Percentiles rank a stretch among this genome's conserved stretches.
phyloP scores from a whole-genome alignment of 2,888 invertebrate species.

The Prostheceraeus crozeri region DNA sequence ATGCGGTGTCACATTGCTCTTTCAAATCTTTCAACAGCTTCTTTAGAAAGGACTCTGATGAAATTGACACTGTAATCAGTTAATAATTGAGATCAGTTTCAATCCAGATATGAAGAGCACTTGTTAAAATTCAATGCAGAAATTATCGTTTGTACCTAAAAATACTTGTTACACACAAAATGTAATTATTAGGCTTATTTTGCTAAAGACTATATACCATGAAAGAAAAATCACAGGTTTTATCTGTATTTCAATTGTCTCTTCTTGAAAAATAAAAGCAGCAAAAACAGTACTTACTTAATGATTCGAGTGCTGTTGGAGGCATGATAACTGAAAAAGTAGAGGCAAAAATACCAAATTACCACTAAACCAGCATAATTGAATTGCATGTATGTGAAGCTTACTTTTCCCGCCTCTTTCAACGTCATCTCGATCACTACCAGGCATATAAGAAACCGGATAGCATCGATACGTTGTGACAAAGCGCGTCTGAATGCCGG shows the following conservation, averaged over 20 bases:
- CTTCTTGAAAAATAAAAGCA: neutral
- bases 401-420: slow-evolving; percentile 92
- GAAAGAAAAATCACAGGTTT: neutral
- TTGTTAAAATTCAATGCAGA: no score
- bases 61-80: no score
- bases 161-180: slow-evolving; percentile 36
- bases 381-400: no score
- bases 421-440: slow-evolving; percentile 83
- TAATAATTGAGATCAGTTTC: no score
- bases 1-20: no score
- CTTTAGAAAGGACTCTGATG: no score
- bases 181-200: neutral
- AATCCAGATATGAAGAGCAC: no score
- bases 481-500: no score
- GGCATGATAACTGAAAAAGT: slow-evolving; percentile 91
- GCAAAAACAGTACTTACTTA: slow-evolving; percentile 60
- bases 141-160: no score
- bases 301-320: slow-evolving; percentile 82
- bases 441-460: slow-evolving; percentile 88
- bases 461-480: slow-evolving; percentile 72
- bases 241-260: neutral
- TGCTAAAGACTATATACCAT: neutral
- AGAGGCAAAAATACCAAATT: no score
- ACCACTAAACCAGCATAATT: no score
- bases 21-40: no score